Evolutionary conservation across 2,888 invertebrate genomes (phyloP), one percentile per base, ranked within the genome.

Genomic region (Ichneumoninae sp.): DNA sequence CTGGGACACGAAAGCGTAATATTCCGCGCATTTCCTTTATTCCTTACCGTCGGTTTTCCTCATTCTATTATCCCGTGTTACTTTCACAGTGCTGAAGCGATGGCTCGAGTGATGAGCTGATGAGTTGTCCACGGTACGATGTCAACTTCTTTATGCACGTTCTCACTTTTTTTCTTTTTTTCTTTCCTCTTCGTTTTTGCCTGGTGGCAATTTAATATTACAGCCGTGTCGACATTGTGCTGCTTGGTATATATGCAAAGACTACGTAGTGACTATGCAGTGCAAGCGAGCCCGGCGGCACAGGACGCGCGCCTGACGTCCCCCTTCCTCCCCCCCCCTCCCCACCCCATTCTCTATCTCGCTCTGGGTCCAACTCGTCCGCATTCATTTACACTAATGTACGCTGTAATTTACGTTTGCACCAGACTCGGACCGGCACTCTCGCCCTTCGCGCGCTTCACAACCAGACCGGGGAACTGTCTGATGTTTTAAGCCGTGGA

Each of bases 341-440:
- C 0, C 44, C 3, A 3, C 13, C 0, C 13, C 13, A 8, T 40
- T 40, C 44, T 44, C 44, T 4, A 2, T 44, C 44, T 44, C 44
- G 44, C 44, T 82, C 84, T 80, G 68, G 76, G 66, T 62, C 83
- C 84, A 78, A 87, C 90, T 90, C 90, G 90, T 90, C 88, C 89
- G 90, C 89, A 89, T 90, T 90, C 90, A 90, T 90, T 90, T 90
- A 89, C 90, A 89, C 90, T 90, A 90, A 90, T 90, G 90, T 87
- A 89, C 79, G 71, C 85, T 89, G 87, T 90, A 89, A 90, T 90
- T 90, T 90, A 88, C 89, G 90, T 90, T 44, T 88, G 88, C 90
- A 60, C 82, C 82, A 82, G 79, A 84, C 79, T 76, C 79, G 79
- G 13, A 72, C 79, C 82, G 76, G 75, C 62, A 62, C 82, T 82